phyloP scores from a whole-genome alignment of 2,888 invertebrate species.

The Clistopyga incitator region DNA sequence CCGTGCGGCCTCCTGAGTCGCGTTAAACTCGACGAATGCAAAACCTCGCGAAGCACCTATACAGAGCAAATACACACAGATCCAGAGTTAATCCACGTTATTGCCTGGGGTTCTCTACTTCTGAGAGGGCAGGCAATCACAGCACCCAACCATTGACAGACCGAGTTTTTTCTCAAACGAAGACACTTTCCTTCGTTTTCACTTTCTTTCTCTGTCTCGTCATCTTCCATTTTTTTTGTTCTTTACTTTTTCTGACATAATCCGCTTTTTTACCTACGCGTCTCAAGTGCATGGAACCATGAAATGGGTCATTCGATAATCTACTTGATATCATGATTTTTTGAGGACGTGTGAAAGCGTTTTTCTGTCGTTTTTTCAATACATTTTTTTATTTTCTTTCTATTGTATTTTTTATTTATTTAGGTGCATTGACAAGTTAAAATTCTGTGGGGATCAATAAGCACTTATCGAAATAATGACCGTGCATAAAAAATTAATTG shows the following conservation, averaged over 20 bases:
- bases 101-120: slow-evolving; percentile 82
- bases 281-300: slow-evolving; percentile 4
- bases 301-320: slow-evolving; percentile 1
- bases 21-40: slow-evolving; percentile 96
- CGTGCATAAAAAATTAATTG: too few species aligned
- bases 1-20: slow-evolving; percentile 93
- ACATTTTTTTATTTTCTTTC: neutral
- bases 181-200: slow-evolving; percentile 62
- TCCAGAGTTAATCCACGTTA: slow-evolving; percentile 84
- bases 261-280: neutral
- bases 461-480: neutral
- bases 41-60: slow-evolving; percentile 94
- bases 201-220: slow-evolving; percentile 1
- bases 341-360: neutral
- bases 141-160: slow-evolving; percentile 84
- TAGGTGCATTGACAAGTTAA: neutral
- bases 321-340: neutral
- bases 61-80: slow-evolving; percentile 88
- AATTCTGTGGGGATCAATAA: neutral
- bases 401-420: neutral
- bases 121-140: slow-evolving; percentile 84
- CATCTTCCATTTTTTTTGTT: slow-evolving; percentile 19
- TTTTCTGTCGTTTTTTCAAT: neutral
- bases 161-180: slow-evolving; percentile 74
- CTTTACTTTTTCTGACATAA: neutral